A percentile compares a stretch with the other conserved stretches of the same genome.
Conservation (phyloP, 2,113 vertebrate species). For the Pogonocichla stellata region DNA sequence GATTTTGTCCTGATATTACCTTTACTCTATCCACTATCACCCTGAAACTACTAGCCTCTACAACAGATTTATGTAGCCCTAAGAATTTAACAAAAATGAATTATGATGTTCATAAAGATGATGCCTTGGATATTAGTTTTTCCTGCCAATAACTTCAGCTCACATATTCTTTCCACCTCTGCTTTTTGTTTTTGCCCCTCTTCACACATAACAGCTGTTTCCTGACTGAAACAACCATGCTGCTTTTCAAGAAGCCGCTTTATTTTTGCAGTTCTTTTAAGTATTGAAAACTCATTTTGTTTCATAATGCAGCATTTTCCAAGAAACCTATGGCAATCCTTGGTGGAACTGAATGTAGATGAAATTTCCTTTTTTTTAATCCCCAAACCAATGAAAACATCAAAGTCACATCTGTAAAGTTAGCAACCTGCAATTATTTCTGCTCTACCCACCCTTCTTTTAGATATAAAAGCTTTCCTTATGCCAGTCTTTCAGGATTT, state of each 20-base stretch:
- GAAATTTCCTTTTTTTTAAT: not conserved
- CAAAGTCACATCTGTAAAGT: rapidly evolving
- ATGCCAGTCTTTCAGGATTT: not conserved
- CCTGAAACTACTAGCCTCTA: not conserved
- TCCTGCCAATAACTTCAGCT: not conserved
- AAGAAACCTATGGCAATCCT: not conserved
- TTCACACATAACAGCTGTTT: not conserved
- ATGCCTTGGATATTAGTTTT: not conserved
- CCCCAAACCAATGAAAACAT: not conserved
- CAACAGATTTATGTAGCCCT: not conserved
- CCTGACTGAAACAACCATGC: not conserved
- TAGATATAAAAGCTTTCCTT: not conserved
- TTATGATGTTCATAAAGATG: not conserved
- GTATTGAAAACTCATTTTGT: not conserved
- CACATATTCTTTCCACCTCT: not conserved
- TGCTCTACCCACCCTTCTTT: not conserved
- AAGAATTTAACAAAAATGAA: not conserved
- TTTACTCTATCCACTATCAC: not conserved
- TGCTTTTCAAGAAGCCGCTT: not conserved
- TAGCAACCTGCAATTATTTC: not conserved
- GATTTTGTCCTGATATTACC: not conserved
- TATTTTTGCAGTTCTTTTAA: not conserved
- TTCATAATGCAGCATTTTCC: not conserved
- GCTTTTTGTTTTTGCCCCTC: not conserved
- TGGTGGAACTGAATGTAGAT: not conserved